Conservation (phyloP, 1,140 invertebrate genomes). For the Eumaeus atala region DNA sequence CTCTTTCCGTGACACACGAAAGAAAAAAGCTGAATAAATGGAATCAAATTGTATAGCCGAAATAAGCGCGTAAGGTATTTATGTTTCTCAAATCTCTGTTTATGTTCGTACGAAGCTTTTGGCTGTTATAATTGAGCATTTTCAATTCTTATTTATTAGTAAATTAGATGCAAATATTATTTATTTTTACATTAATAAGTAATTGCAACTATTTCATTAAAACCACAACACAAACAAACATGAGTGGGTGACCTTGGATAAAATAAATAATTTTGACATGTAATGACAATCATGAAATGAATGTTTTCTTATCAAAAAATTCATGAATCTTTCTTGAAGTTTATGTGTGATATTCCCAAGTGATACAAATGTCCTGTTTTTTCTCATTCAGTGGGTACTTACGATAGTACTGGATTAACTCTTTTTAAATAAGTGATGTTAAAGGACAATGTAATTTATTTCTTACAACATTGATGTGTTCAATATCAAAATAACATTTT, state of each 20-base stretch:
- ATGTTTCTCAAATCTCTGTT: background rate
- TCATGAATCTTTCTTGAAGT: too few species aligned
- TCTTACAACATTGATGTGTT: too few species aligned
- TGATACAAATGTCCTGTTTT: too few species aligned
- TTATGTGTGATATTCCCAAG: too few species aligned
- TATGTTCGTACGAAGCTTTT: background rate
- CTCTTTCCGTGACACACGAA: slow-evolving; percentile 20
- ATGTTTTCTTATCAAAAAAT: background rate
- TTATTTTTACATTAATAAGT: background rate
- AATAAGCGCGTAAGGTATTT: slow-evolving; percentile 2
- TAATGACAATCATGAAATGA: background rate
- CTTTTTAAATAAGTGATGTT: too few species aligned
- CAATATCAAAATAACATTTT: too few species aligned
- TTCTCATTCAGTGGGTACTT: too few species aligned
- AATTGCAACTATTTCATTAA: background rate
- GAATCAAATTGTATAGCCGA: slow-evolving; percentile 4
- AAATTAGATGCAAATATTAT: background rate
- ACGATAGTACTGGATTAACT: too few species aligned
- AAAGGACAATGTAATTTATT: too few species aligned
- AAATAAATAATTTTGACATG: slow-evolving; percentile 2
- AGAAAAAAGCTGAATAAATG: slow-evolving; percentile 37
- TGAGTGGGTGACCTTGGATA: background rate
- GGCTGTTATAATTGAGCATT: background rate
- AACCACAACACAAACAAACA: slow-evolving; percentile 13
- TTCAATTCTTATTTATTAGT: background rate